These are phyloP conservation scores for Sycophila sp. DNA, from an alignment of 1,140 invertebrate genomes.

Conservation along the genomic window DNA sequence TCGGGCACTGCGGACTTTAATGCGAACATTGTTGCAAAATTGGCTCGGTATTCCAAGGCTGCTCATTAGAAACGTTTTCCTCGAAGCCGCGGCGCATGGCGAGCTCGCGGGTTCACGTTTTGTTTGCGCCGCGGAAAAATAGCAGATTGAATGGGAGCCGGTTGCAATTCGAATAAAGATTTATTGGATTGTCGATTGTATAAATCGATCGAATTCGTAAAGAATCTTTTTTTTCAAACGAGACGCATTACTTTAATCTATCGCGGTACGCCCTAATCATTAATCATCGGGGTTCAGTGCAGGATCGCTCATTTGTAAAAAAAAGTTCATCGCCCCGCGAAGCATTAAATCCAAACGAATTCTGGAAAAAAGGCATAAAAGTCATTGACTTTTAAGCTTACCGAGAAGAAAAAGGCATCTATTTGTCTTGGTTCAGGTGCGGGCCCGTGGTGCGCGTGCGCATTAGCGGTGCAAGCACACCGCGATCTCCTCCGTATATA, in stretches of 20 bases:
- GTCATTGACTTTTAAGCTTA: no score
- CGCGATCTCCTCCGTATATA: slow-evolving; percentile 4
- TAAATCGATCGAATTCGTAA: neutral
- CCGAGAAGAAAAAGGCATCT: neutral
- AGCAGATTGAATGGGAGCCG: slow-evolving; percentile 6
- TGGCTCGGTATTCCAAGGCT: slow-evolving; percentile 29
- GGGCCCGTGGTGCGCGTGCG: neutral
- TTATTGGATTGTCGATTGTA: neutral
- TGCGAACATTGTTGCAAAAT: slow-evolving; percentile 32
- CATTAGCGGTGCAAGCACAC: no score
- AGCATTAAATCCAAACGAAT: no score
- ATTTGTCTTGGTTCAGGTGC: neutral
- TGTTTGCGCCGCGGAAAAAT: slow-evolving; percentile 16
- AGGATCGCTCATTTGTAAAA: no score
- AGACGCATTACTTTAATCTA: no score
- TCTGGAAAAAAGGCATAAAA: neutral
- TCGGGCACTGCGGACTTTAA: neutral
- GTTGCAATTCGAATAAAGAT: slow-evolving; percentile 26
- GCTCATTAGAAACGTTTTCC: slow-evolving; percentile 29
- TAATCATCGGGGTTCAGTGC: no score
- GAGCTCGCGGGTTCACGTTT: neutral
- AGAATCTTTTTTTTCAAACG: no score
- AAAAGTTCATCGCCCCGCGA: no score
- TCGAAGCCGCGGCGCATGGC: neutral
- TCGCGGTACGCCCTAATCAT: no score